Evolutionary conservation across 2,888 invertebrate species (phyloP).

Genomic region (Zygaena filipendulae): DNA sequence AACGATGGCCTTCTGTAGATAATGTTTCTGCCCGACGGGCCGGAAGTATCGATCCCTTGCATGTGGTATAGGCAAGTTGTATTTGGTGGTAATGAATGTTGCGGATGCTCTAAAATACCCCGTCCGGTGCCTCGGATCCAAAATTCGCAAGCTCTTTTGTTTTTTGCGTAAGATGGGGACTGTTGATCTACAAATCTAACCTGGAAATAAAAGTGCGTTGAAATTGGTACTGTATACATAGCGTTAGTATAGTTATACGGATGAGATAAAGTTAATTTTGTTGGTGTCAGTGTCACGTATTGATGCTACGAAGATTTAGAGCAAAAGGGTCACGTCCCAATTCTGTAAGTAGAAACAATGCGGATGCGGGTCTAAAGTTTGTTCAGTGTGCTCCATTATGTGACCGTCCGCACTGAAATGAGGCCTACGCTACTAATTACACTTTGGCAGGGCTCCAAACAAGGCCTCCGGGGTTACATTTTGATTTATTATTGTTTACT

Average conservation of each 20-base stretch:
- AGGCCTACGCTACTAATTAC: slow-evolving; percentile 53
- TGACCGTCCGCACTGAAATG: slow-evolving; percentile 25
- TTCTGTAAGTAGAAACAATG: slow-evolving; percentile 46
- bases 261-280: no score
- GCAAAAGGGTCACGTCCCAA: no score
- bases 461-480: slow-evolving; percentile 33
- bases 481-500: slow-evolving; percentile 55
- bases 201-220: slow-evolving; percentile 54
- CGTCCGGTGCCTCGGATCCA: slow-evolving; percentile 84
- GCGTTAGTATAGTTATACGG: no score
- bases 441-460: slow-evolving; percentile 52
- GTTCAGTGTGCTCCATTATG: slow-evolving; percentile 36
- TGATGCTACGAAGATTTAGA: no score
- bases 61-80: slow-evolving; percentile 91
- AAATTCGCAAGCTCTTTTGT: slow-evolving; percentile 86
- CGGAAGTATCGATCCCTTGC: slow-evolving; percentile 71
- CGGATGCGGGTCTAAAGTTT: slow-evolving; percentile 26
- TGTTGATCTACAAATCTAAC: slow-evolving; percentile 87
- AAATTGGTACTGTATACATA: background rate
- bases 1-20: slow-evolving; percentile 67
- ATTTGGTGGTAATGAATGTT: slow-evolving; percentile 87
- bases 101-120: slow-evolving; percentile 85
- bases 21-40: slow-evolving; percentile 66
- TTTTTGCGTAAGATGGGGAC: slow-evolving; percentile 85
- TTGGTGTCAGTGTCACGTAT: no score